Evolutionary conservation across 2,113 vertebrate species (phyloP), one percentile per base, ranked within the genome.

Genomic region (Pluvianellus socialis): DNA sequence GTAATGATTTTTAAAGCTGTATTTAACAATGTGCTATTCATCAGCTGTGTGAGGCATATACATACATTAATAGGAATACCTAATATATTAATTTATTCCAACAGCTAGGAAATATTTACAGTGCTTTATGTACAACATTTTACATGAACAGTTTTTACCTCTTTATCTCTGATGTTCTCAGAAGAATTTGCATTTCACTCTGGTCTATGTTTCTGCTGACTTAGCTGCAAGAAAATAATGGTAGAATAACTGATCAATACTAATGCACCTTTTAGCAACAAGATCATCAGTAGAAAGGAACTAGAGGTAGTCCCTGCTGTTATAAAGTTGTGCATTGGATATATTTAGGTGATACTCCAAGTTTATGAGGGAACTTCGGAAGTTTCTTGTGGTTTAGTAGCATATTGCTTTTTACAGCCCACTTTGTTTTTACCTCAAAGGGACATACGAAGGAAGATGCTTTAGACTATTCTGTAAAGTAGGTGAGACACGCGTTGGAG

Each of bases 401-500:
- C 21, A 6, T 66, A 32, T 47, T 91, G 14, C 28, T 86, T 79
- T 86, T 61, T 42, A 28, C 49, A 83, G 24, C 32, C 21, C 12
- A 52, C 12, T 58, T 24, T 27, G 14, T 42, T 88, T 82, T 92
- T 59, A 44, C 40, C 35, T 66, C 32, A 52, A 63, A 68, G 19
- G 19, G 14, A 20, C 11, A 9, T 26, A 80, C 68, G 47, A 50
- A 71, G 68, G 45, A 85, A 67, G 38, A 11, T 0, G 1, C 4
- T 67, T 88, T 12, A 59, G 4, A 30, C 10, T 65, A 4, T 50
- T 62, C 42, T 68, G 30, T 59, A 28, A 90, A 75, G 45, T 9
- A 47, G 0, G 0, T 45, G 21, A 58, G 58, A 14, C 8, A 26
- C 17, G 26, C 0, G 0, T 52, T 49, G 30, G 42, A 65, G n/a